Conservation (phyloP, 2,888 invertebrate genomes). For the Caenorhabditis wallacei region DNA sequence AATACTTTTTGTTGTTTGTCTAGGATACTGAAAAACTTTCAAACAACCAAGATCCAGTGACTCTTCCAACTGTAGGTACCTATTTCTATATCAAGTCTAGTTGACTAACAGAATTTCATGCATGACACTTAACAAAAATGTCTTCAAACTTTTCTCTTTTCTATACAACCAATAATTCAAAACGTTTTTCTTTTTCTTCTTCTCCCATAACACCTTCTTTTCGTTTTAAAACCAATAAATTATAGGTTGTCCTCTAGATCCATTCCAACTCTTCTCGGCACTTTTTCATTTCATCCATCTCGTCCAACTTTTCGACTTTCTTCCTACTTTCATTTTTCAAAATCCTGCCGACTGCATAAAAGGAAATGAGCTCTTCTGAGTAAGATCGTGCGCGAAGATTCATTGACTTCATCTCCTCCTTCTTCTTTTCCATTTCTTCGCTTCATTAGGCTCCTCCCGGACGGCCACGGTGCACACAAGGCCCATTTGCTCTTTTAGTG, state of each 20-base stretch:
- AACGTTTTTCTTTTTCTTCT: not conserved
- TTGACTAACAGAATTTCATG: too few species aligned
- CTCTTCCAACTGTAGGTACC: too few species aligned
- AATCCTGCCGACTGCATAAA: not conserved
- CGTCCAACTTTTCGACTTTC: not conserved
- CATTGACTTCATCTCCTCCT: conserved; percentile 22
- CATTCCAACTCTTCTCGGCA: not conserved
- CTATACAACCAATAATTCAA: conserved; percentile 17
- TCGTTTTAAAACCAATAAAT: conserved; percentile 17
- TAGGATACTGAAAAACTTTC: too few species aligned
- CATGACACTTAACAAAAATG: not conserved
- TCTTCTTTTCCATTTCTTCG: conserved; percentile 11
- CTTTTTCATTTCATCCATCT: not conserved
- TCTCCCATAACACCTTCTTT: not conserved
- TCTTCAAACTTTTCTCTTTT: not conserved
- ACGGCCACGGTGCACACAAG: not conserved
- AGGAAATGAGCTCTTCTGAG: conserved; percentile 17
- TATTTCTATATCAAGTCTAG: too few species aligned
- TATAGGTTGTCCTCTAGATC: conserved; percentile 38
- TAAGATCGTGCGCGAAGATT: conserved; percentile 49
- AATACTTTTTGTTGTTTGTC: too few species aligned
- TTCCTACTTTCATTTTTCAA: conserved; percentile 31
- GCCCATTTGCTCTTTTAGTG: conserved; percentile 47
- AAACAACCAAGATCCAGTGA: too few species aligned
- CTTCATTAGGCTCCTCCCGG: conserved; percentile 51